Evolutionary conservation across 35 echinoderm and acorn worm genomes (phyloP).

Genomic region (Strongylocentrotus purpuratus): DNA sequence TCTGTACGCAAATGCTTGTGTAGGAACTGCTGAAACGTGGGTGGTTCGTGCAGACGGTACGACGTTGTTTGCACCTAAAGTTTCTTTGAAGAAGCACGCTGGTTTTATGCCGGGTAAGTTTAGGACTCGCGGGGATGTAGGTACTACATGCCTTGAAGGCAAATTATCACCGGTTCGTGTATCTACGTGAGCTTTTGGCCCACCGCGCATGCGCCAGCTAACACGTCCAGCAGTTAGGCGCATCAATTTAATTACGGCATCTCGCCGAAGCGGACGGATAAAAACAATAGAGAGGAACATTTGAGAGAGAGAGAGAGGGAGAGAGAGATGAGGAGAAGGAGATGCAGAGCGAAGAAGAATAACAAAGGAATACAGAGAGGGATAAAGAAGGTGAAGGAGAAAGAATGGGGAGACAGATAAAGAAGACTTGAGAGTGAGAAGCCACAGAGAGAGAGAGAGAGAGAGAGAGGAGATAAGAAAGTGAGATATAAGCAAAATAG

Average conservation of each 20-base stretch:
- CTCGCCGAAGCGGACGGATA: background rate
- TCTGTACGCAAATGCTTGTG: background rate
- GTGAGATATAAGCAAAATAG: no score
- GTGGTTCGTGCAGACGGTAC: background rate
- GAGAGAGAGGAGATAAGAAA: no score
- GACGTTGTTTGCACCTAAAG: background rate
- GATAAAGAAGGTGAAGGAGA: no score
- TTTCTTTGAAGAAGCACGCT: background rate
- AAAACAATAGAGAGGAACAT: no score
- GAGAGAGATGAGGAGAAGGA: background rate
- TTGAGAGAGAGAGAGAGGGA: background rate
- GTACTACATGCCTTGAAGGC: background rate
- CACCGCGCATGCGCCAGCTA: background rate
- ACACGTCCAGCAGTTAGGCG: background rate
- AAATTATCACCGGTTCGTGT: background rate
- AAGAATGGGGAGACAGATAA: background rate
- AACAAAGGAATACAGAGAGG: background rate
- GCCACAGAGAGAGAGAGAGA: no score
- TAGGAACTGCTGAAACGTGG: background rate
- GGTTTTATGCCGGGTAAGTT: background rate
- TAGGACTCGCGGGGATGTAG: background rate
- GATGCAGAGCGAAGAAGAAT: background rate
- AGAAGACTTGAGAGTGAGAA: background rate
- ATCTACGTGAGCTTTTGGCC: background rate
- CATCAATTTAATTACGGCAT: conserved; percentile 12